A percentile compares a stretch with the other conserved stretches of the same genome.
These are phyloP conservation scores for Podargus strigoides DNA, from an alignment of 2,797 vertebrate genomes.

Conservation along the genomic window DNA sequence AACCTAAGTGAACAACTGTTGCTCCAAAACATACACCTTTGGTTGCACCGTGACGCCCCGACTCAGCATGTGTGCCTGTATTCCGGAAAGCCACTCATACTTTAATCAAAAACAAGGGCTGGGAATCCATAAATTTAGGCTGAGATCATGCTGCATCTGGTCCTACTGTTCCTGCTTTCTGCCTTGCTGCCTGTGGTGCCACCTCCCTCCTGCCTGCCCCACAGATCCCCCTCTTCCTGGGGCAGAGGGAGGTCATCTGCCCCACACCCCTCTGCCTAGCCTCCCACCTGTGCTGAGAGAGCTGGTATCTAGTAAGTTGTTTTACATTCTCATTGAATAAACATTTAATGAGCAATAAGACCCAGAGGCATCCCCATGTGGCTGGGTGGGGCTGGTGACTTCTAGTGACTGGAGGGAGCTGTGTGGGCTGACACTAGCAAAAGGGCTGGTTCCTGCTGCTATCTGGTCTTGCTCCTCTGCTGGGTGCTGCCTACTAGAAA, in stretches of 20 bases:
- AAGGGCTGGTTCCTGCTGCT: background rate
- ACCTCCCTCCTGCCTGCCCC: background rate
- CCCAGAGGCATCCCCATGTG: background rate
- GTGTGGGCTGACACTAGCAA: background rate
- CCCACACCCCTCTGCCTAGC: background rate
- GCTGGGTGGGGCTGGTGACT: background rate
- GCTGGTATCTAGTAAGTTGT: background rate
- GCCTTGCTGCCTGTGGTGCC: background rate
- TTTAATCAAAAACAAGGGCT: background rate
- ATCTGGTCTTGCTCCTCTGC: background rate
- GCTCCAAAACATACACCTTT: background rate
- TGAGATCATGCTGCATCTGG: accelerated
- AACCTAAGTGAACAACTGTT: background rate
- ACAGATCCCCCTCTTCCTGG: background rate
- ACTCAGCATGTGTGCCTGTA: background rate
- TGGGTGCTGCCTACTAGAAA: background rate
- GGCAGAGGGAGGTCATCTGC: accelerated
- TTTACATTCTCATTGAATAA: too few species aligned
- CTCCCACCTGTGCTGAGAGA: accelerated
- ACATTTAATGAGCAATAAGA: background rate
- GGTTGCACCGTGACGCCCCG: background rate
- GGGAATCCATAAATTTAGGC: background rate
- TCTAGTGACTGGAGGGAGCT: background rate
- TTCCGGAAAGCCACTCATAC: accelerated
- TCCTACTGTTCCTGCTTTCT: background rate